These are phyloP conservation scores for Ornithorhynchus anatinus DNA, from an alignment of 2,113 vertebrate genomes.

Conservation along the genomic window DNA sequence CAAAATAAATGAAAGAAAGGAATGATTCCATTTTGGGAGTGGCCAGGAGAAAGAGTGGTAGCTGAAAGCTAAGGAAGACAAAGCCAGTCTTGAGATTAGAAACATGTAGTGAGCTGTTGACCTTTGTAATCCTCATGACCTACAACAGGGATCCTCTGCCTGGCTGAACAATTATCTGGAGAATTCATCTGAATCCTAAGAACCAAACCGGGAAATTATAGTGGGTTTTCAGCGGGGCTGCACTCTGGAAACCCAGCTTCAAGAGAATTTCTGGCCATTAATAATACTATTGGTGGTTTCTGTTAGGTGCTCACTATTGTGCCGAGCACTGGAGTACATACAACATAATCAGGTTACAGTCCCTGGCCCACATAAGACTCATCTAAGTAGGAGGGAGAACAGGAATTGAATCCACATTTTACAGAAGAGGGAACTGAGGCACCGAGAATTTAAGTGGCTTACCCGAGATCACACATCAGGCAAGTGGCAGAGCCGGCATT, in stretches of 20 bases:
- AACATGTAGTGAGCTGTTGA: background rate
- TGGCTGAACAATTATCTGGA: background rate
- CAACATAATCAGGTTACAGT: no score
- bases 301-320: no score
- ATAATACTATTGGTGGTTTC: no score
- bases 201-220: background rate
- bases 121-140: background rate
- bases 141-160: conserved; percentile 1
- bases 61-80: conserved; percentile 48
- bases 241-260: background rate
- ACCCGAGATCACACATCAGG: no score
- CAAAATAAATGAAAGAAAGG: conserved; percentile 42
- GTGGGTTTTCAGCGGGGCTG: background rate
- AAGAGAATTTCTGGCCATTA: no score
- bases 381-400: no score
- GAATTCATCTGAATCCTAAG: background rate
- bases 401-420: no score
- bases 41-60: conserved; percentile 43
- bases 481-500: no score
- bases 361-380: no score
- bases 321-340: no score
- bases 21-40: conserved; percentile 54
- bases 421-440: no score
- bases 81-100: conserved; percentile 49
- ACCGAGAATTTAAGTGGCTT: no score